Conservation (phyloP, 1,140 invertebrate genomes). For the Cyphomyrmex costatus region DNA sequence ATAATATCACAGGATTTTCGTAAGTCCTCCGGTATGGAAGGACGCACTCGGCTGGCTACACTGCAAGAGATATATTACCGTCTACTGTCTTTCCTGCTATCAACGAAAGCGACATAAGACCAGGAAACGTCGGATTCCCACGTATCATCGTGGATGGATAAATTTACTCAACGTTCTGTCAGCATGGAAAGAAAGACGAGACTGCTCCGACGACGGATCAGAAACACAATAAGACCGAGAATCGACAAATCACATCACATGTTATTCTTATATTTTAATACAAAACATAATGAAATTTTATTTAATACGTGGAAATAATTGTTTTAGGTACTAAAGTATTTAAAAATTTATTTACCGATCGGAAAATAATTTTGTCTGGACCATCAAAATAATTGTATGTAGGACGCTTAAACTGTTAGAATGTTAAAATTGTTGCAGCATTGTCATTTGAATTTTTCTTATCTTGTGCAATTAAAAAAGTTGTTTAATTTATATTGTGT, state of each 20-base stretch:
- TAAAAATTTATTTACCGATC: too few relatives aligned
- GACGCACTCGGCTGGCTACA: slow-evolving; percentile 7
- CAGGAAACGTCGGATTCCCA: slow-evolving; percentile 48
- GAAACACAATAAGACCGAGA: slow-evolving; percentile 22
- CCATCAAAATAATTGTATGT: too few relatives aligned
- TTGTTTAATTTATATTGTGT: too few relatives aligned
- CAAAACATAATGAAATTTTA: slow-evolving; percentile 13
- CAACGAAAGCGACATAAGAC: slow-evolving; percentile 58
- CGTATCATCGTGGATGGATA: slow-evolving; percentile 60
- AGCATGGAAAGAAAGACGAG: slow-evolving; percentile 54
- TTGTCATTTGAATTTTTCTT: too few relatives aligned
- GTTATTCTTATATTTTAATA: slow-evolving; percentile 10
- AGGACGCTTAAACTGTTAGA: too few relatives aligned
- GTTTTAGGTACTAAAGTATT: too few relatives aligned
- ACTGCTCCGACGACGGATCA: slow-evolving; percentile 14
- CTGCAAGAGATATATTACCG: slow-evolving; percentile 45
- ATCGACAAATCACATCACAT: slow-evolving; percentile 51
- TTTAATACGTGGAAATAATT: too few relatives aligned
- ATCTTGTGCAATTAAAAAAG: too few relatives aligned
- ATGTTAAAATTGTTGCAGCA: too few relatives aligned
- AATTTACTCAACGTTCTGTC: slow-evolving; percentile 63
- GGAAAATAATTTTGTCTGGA: too few relatives aligned
- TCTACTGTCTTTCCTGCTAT: slow-evolving; percentile 46
- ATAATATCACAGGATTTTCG: slow-evolving; percentile 51
- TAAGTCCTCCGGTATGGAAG: slow-evolving; percentile 36